phyloP scores from a whole-genome alignment of 2,113 vertebrate genomes.

The Rattus rattus region DNA sequence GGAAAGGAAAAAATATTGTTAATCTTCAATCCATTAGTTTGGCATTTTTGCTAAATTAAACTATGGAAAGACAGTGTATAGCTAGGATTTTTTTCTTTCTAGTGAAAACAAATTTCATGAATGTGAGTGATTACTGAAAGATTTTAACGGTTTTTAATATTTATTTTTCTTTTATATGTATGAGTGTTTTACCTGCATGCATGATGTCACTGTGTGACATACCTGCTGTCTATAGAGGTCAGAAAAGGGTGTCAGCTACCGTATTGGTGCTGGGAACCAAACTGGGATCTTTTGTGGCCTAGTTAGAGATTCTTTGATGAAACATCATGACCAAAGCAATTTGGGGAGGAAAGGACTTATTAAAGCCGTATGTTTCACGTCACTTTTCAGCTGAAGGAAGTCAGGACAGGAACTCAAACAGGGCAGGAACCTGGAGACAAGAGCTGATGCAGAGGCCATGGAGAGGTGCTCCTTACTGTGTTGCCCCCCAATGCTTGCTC shows the following conservation, averaged over 20 bases:
- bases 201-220: neutral
- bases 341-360: neutral
- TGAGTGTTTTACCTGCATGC: neutral
- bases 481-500: neutral
- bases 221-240: neutral
- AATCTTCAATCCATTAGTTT: neutral
- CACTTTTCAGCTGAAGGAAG: neutral
- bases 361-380: neutral
- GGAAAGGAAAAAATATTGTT: neutral
- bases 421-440: neutral
- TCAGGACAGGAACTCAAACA: neutral
- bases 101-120: neutral
- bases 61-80: neutral
- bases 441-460: neutral
- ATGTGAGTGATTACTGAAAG: neutral
- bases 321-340: neutral
- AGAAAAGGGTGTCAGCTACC: neutral
- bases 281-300: neutral
- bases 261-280: neutral
- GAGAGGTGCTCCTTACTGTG: neutral
- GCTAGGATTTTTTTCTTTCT: neutral
- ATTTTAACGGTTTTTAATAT: neutral
- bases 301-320: neutral
- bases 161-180: neutral
- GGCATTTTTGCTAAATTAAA: neutral